phyloP scores from a whole-genome alignment of 2,113 vertebrate genomes.

The Dipodomys spectabilis region DNA sequence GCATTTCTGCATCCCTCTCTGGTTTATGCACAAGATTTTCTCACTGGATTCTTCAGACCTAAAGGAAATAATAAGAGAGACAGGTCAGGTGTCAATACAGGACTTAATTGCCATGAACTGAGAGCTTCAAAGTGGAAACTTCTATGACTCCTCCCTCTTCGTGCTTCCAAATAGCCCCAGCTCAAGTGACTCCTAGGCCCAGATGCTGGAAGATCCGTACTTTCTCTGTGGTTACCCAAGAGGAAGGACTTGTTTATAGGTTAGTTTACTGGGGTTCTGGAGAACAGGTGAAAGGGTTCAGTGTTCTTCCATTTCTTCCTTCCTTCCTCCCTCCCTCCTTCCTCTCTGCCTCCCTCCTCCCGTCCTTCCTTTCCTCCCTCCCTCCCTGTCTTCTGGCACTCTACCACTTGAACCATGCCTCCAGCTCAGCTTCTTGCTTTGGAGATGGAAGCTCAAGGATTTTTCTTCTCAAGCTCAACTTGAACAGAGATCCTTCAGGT shows the following conservation, averaged over 20 bases:
- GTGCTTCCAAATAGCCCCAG: no score
- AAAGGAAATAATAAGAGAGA: neutral
- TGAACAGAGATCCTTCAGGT: no score
- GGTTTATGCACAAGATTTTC: no score
- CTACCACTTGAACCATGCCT: no score
- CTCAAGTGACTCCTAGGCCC: neutral
- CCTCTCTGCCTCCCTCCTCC: no score
- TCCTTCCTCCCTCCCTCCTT: no score
- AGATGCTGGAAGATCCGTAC: neutral
- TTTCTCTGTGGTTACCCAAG: neutral
- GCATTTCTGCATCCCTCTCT: neutral
- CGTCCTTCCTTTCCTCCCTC: no score
- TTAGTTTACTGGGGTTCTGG: neutral
- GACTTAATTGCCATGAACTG: no score
- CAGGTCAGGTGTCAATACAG: neutral
- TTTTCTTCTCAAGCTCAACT: no score
- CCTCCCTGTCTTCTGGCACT: no score
- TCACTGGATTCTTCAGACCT: neutral
- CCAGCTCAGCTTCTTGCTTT: no score
- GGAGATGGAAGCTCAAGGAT: no score
- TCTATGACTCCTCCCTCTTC: neutral
- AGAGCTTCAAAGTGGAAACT: neutral
- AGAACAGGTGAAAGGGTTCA: neutral
- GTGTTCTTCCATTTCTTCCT: neutral
- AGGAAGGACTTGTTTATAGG: neutral